Evolutionary conservation across 1,140 invertebrate genomes (phyloP), one percentile per base, ranked within the genome.

Genomic region (Eumaeus atala): DNA sequence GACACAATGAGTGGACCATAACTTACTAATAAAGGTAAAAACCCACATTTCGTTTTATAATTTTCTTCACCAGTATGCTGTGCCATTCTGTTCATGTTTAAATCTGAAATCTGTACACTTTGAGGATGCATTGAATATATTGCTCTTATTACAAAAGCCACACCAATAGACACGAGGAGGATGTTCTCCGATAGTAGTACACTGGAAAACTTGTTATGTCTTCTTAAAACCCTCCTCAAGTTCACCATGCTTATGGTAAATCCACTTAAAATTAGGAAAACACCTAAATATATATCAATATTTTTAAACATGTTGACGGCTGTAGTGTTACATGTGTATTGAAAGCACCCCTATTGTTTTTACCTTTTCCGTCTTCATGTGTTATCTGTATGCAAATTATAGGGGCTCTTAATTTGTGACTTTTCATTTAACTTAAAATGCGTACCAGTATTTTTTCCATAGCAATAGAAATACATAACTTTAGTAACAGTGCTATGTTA

Each of bases 341-440:
- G 54, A 54, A 58, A 47, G 49, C 49, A 62, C 78, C 80, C 77
- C 66, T 61, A 83, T 83, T 56, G 52, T 61, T 68, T 69, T 56
- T n/a, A 38, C 16, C 38, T 50, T 67, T 70, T 52, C 57, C 52
- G 56, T 44, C 51, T 33, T 18, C 74, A 42, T 28, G 48, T 58
- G 40, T 75, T 84, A 82, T 84, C 82, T 59, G 33, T 67, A 72
- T 80, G 74, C 72, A 75, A 84, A 82, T 72, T 72, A 84, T 86
- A 67, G 67, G 78, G 83, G 83, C 53, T 7, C 12, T 58, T 51
- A 60, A 56, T 14, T 44, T 12, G 48, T 37, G 34, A 52, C n/a
- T 51, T 51, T 49, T 35, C 28, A 53, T 58, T 14, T 48, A 44
- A 54, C 28, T 56, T 54, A 38, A 47, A 47, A 18, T 50, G 4